Base-by-base conservation (phyloP, 2,797 vertebrate species). In the Pseudochaenichthys georgianus region DNA sequence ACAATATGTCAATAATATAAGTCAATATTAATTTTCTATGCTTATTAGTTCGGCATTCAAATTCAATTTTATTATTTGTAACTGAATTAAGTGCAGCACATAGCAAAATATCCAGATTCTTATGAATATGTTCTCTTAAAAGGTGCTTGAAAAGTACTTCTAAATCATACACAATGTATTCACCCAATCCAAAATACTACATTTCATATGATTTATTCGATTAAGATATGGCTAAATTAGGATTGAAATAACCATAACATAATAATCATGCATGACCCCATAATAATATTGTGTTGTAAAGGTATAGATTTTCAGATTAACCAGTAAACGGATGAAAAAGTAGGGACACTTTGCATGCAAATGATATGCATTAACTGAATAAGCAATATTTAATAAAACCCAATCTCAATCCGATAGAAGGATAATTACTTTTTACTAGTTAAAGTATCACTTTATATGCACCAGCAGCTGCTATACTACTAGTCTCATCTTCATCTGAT, bases 381-480 rank as follows among this genome's bases (percentile, higher is more conserved):
- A 46, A 46, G 15, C 34, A n/a, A 38, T 50, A 57, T 62, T 47
- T 48, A 59, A 73, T 45, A 47, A 3, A n/a, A 21, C 19, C 42
- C 47, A 66, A 66, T 47, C 38, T 15, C 8, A 59, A 43, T 60
- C 4, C 7, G 43, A 34, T 41, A 43, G 17, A 46, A 9, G 9
- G n/a, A 46, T 19, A 12, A 19, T 9, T 45, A 5, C 7, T 38
- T 38, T 38, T 19, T 5, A 19, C 17, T 3, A 17, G 4, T 34
- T 31, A n/a, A 15, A n/a, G 0, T 31, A 7, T 59, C 23, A 65
- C 15, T 67, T 66, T 23, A 66, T 72, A 19, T 38, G 9, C 50
- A 60, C 31, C 42, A 70, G 41, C 21, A 66, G 43, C 38, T 67
- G 55, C n/a, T 50, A 16, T 17, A 50, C 28, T 23, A 48, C 16